Percentiles rank a stretch among this genome's conserved stretches.
Conservation (phyloP, 2,113 vertebrate genomes). For the Urocolius indicus region DNA sequence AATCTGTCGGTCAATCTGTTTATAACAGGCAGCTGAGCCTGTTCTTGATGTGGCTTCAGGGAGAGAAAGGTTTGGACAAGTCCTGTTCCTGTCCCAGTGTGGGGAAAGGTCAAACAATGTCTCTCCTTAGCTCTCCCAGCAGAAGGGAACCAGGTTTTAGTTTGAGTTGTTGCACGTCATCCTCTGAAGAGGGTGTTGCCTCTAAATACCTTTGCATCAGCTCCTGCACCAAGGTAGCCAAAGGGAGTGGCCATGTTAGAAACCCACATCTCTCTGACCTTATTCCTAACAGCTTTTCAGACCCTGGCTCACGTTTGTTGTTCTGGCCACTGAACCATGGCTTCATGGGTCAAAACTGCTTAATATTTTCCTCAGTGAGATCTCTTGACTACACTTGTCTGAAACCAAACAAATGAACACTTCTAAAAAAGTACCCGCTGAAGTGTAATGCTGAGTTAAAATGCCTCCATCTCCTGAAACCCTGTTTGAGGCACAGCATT, state of each 20-base stretch:
- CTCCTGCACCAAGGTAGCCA: background rate
- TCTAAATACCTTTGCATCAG: background rate
- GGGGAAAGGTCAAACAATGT: background rate
- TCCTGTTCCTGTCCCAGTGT: background rate
- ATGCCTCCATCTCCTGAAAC: accelerated
- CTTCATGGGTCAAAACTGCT: background rate
- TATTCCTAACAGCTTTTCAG: background rate
- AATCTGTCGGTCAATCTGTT: background rate
- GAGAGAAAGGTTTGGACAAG: background rate
- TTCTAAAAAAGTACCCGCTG: background rate
- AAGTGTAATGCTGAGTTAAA: background rate
- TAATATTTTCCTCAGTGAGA: background rate
- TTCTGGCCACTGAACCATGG: background rate
- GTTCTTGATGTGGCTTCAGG: background rate
- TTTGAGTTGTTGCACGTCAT: background rate
- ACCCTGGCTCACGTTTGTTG: background rate
- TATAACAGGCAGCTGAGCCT: background rate
- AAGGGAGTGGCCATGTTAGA: background rate
- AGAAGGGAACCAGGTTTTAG: background rate
- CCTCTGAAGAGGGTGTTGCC: background rate
- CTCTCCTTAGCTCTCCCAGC: background rate
- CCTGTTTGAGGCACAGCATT: accelerated
- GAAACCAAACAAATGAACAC: background rate
- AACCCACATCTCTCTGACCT: background rate
- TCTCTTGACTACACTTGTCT: background rate